Evolutionary conservation across 1,140 invertebrate species (phyloP).

Genomic region (Zaprionus nigranus): DNA sequence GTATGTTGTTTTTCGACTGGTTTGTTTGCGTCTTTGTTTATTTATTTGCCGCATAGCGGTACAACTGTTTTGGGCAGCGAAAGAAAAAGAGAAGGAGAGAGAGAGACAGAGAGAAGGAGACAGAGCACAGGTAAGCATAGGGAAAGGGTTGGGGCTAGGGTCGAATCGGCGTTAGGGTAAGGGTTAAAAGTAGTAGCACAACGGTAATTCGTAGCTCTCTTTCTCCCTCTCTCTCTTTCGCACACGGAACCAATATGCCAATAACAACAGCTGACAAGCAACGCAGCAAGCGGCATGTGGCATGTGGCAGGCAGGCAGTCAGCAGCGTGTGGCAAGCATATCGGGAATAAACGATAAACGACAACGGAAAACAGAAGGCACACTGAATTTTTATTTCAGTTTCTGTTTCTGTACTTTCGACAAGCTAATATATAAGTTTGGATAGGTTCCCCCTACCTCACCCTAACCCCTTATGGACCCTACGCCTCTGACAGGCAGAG

Average conservation of each 20-base stretch:
- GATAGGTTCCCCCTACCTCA: neutral
- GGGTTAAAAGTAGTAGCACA: conserved; percentile 55
- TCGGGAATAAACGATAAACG: conserved; percentile 20
- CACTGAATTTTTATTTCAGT: conserved; percentile 22
- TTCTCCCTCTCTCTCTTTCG: neutral
- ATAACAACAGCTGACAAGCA: conserved; percentile 49
- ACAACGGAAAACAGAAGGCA: neutral
- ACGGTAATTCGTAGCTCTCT: conserved; percentile 52
- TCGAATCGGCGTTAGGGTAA: neutral
- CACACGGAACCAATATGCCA: conserved; percentile 33
- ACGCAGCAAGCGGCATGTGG: conserved; percentile 3
- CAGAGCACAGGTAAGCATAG: neutral
- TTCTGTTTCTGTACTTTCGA: conserved; percentile 4
- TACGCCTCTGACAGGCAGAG: conserved; percentile 5
- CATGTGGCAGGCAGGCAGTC: conserved; percentile 2
- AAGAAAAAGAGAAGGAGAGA: neutral
- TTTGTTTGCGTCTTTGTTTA: conserved; percentile 44
- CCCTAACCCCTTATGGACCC: neutral
- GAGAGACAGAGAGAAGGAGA: neutral
- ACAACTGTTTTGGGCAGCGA: conserved; percentile 63
- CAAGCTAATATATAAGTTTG: conserved; percentile 33
- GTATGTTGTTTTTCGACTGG: conserved; percentile 16
- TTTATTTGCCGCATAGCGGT: conserved; percentile 61
- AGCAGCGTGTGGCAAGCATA: neutral
- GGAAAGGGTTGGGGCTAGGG: conserved; percentile 1